Percentiles rank a stretch among this genome's conserved stretches.
These are phyloP conservation scores for Pycnomerus fuliginosus DNA, from an alignment of 2,888 invertebrate species.

Conservation along the genomic window DNA sequence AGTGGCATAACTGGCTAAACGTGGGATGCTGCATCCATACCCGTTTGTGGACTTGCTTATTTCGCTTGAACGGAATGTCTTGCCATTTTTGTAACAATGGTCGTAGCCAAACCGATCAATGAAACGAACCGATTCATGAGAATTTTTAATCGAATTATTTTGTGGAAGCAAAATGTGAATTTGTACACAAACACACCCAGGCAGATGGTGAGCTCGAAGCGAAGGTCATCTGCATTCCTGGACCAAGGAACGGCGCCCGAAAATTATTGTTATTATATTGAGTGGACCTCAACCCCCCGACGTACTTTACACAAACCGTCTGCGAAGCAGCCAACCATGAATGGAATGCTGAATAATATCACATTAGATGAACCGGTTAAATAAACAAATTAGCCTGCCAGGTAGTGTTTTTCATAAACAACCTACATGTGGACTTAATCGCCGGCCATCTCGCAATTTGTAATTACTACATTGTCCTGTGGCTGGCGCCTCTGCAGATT, in stretches of 20 bases:
- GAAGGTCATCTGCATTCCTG: conserved; percentile 46
- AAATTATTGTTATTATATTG: conserved; percentile 2
- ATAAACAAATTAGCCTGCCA: conserved; percentile 28
- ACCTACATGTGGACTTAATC: conserved; percentile 22
- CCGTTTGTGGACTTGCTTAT: conserved; percentile 31
- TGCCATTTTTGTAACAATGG: conserved; percentile 22
- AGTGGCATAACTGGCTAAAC: conserved; percentile 30
- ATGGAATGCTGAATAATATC: conserved; percentile 38
- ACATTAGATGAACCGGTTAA: conserved; percentile 29
- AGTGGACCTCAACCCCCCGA: no score
- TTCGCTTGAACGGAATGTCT: conserved; percentile 24
- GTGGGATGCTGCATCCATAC: conserved; percentile 34
- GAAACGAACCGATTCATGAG: conserved; percentile 33
- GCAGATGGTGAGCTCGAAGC: conserved; percentile 17
- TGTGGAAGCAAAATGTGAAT: no score
- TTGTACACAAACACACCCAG: conserved; percentile 19
- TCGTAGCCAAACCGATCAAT: conserved; percentile 33
- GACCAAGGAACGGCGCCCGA: conserved; percentile 37
- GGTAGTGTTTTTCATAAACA: conserved; percentile 24
- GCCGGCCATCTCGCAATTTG: conserved; percentile 18
- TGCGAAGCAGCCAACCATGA: conserved; percentile 33
- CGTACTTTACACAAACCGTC: conserved; percentile 8
- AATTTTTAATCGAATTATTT: no score
- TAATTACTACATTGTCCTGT: conserved; percentile 13
- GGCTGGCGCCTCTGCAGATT: no score